phyloP scores from a whole-genome alignment of 2,888 invertebrate species.

The Nematopogon swammerdamellus region DNA sequence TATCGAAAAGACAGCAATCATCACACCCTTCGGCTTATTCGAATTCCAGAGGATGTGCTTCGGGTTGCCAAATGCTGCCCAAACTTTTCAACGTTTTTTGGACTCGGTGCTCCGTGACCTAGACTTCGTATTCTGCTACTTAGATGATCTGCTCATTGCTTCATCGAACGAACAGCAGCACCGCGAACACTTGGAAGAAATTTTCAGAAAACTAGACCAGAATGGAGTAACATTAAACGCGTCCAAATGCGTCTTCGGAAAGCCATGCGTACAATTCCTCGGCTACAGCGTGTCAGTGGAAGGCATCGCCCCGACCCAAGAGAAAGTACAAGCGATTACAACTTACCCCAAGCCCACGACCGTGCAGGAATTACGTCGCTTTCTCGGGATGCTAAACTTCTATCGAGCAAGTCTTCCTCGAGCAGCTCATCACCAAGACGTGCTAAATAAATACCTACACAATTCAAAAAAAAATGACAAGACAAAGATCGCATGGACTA shows the following conservation, averaged over 20 bases:
- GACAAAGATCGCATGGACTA: constrained; percentile 11
- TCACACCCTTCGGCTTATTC: constrained; percentile 10
- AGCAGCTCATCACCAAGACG: constrained; percentile 2
- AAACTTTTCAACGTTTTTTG: constrained; percentile 12
- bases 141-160: constrained; percentile 20
- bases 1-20: constrained; percentile 24
- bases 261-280: constrained; percentile 9
- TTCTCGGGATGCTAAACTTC: constrained; percentile 8
- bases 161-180: constrained; percentile 8
- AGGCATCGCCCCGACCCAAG: constrained; percentile 9
- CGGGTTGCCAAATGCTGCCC: constrained; percentile 6
- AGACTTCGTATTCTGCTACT: constrained; percentile 14
- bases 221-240: constrained; percentile 7
- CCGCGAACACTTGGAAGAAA: constrained; percentile 3
- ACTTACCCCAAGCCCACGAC: constrained; percentile 8
- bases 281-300: constrained; percentile 11
- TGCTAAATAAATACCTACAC: constrained; percentile 9
- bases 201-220: constrained; percentile 5
- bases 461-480: constrained; percentile 13
- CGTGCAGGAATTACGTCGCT: constrained; percentile 5
- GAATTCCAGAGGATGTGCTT: constrained; percentile 14
- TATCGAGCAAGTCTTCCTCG: constrained; percentile 6
- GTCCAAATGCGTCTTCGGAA: constrained; percentile 9
- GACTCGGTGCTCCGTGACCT: constrained; percentile 5
- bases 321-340: constrained; percentile 11